These are phyloP conservation scores for Porites lutea DNA, from an alignment of 64 coral and sea anemone species.

Conservation along the genomic window DNA sequence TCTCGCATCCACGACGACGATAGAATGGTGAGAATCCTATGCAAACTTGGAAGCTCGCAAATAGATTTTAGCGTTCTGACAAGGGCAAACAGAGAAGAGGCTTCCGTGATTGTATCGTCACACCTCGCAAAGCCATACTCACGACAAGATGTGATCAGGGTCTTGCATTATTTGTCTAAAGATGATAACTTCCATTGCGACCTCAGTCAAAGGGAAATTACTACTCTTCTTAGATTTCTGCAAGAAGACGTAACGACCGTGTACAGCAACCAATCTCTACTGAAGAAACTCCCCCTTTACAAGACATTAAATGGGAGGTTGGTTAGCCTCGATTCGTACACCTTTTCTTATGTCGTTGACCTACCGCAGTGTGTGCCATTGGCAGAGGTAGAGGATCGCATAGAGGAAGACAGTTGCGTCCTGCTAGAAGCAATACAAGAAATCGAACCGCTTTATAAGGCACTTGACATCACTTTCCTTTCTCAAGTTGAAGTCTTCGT, in stretches of 20 bases:
- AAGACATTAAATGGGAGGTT: constrained; percentile 72
- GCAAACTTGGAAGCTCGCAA: constrained; percentile 78
- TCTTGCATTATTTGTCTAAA: constrained; percentile 75
- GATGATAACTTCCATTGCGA: constrained; percentile 52
- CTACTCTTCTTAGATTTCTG: constrained; percentile 76
- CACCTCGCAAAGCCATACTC: constrained; percentile 81
- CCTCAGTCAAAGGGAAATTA: constrained; percentile 68
- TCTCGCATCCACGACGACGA: constrained; percentile 58
- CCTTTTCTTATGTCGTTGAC: constrained; percentile 68
- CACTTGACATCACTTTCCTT: constrained; percentile 70
- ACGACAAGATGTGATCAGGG: constrained; percentile 75
- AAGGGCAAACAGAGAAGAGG: constrained; percentile 52
- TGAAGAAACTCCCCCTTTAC: constrained; percentile 82
- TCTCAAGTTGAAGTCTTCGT: constrained; percentile 93
- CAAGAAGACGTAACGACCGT: constrained; percentile 92
- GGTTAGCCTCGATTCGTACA: constrained; percentile 62
- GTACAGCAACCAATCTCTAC: constrained; percentile 77
- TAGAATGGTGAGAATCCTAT: constrained; percentile 64
- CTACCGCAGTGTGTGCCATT: constrained; percentile 63
- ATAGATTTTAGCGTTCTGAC: constrained; percentile 80
- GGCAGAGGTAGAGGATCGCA: constrained; percentile 64
- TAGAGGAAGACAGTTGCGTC: constrained; percentile 84
- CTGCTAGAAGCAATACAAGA: constrained; percentile 74
- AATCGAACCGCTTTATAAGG: constrained; percentile 81
- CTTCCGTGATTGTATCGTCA: constrained; percentile 60